These are phyloP conservation scores for Cherax quadricarinatus DNA, from an alignment of 1,140 invertebrate genomes.

Conservation along the genomic window DNA sequence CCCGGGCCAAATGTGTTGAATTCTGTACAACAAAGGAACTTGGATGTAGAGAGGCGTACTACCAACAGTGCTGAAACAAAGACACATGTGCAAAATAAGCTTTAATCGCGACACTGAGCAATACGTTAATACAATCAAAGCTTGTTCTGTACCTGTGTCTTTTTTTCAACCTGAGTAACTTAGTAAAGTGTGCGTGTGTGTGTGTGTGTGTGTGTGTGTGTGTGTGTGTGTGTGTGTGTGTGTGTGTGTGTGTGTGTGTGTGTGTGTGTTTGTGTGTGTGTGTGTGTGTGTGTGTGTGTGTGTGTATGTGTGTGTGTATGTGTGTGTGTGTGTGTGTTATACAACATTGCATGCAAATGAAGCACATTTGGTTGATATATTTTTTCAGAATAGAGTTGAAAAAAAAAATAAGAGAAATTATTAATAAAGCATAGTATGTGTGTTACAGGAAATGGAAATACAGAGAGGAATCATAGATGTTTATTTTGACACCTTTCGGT, in stretches of 20 bases:
- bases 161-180: no score
- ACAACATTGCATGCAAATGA: background rate
- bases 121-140: no score
- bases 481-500: background rate
- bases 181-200: no score
- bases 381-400: no score
- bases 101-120: no score
- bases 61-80: no score
- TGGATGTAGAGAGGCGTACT: no score
- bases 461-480: background rate
- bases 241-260: background rate
- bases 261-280: no score
- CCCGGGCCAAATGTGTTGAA: no score
- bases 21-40: no score
- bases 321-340: background rate
- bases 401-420: background rate
- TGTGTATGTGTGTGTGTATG: background rate
- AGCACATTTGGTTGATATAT: background rate
- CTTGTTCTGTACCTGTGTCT: no score
- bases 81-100: no score
- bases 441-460: slow-evolving; percentile 12
- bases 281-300: background rate
- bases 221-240: background rate
- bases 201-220: background rate
- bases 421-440: slow-evolving; percentile 2